Conservation (phyloP, 2,888 invertebrate species). For the Athripsodes cinereus region DNA sequence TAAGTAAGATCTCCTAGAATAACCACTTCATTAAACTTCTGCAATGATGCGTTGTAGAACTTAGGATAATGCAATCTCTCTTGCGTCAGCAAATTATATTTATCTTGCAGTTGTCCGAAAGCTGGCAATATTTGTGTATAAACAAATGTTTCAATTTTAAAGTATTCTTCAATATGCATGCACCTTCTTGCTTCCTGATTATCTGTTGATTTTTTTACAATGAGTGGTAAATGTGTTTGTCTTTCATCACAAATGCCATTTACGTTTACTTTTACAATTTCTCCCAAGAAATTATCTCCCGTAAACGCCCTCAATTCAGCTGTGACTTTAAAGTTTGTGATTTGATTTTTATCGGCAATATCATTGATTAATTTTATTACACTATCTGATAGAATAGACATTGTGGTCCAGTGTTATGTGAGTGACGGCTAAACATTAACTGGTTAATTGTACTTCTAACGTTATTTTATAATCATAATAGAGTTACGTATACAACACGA, state of each 20-base stretch:
- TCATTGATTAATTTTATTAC: neutral
- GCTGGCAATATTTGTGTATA: conserved; percentile 11
- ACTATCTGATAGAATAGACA: no score
- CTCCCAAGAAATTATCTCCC: conserved; percentile 13
- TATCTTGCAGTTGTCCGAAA: conserved; percentile 10
- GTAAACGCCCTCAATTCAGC: neutral
- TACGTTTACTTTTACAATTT: neutral
- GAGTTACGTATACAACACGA: no score
- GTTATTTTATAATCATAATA: no score
- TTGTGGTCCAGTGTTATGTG: no score
- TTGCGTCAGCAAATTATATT: neutral
- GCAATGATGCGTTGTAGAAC: conserved; percentile 1
- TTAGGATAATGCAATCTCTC: conserved; percentile 7
- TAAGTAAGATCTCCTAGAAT: conserved; percentile 27
- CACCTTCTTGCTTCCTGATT: neutral
- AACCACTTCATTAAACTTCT: conserved; percentile 20
- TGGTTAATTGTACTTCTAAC: no score
- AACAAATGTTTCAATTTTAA: conserved; percentile 7
- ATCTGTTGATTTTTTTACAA: neutral
- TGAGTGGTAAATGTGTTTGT: neutral
- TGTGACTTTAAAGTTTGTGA: neutral
- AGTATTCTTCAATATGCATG: neutral
- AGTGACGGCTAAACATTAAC: no score
- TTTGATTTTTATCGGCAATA: neutral
- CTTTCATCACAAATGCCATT: neutral